A percentile compares a stretch with the other conserved stretches of the same genome.
These are phyloP conservation scores for Ovibos moschatus DNA, from an alignment of 2,113 vertebrate species.

Conservation along the genomic window DNA sequence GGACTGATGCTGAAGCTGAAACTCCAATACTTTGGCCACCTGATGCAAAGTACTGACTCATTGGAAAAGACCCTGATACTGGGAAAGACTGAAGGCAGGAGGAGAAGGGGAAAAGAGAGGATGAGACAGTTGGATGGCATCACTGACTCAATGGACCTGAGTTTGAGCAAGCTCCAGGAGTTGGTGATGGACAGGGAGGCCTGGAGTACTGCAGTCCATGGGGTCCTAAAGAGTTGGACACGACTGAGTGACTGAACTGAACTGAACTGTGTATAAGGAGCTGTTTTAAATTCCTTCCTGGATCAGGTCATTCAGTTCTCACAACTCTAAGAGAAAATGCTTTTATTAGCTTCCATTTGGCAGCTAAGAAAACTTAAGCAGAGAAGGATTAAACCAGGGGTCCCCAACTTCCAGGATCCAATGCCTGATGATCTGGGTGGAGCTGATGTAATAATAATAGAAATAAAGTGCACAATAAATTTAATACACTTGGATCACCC, in stretches of 20 bases:
- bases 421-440: not conserved
- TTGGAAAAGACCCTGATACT: not conserved
- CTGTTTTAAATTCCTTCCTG: not conserved
- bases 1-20: not conserved
- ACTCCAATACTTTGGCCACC: not conserved
- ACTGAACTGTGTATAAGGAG: not conserved
- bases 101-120: not conserved
- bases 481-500: not conserved
- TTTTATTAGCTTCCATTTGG: not conserved
- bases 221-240: not conserved
- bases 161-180: not conserved
- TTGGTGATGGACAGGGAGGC: not conserved
- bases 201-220: fast-evolving
- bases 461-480: not conserved
- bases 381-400: not conserved
- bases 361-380: not conserved
- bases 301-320: not conserved
- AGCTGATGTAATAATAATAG: not conserved
- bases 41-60: not conserved
- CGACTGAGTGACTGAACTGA: not conserved
- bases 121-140: not conserved
- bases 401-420: not conserved
- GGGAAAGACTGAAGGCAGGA: not conserved
- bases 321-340: not conserved
- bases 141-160: not conserved